phyloP scores from a whole-genome alignment of 2,797 vertebrate species.

The Ambastaia sidthimunki region DNA sequence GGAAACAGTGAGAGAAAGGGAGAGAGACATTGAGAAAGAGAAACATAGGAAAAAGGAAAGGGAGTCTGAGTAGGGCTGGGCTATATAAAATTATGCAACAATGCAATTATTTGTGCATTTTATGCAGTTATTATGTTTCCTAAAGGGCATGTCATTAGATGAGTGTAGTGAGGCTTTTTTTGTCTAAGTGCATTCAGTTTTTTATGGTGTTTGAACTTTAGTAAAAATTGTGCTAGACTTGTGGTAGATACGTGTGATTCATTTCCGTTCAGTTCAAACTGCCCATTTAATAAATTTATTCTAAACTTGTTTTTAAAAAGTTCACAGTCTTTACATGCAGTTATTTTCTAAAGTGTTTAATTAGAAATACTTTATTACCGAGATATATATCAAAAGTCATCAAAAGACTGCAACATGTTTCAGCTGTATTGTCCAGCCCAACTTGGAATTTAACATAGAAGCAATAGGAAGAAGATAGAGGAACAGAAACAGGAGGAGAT shows the following conservation, averaged over 20 bases:
- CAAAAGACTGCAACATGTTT: too few species aligned
- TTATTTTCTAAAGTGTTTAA: too few species aligned
- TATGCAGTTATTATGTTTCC: neutral
- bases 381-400: neutral
- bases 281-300: too few species aligned
- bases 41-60: neutral
- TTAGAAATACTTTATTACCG: too few species aligned
- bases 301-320: too few species aligned
- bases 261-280: too few species aligned
- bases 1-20: conserved; percentile 32
- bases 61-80: neutral
- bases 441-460: neutral
- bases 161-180: neutral
- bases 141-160: neutral
- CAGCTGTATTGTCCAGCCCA: neutral
- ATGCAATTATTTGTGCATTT: neutral
- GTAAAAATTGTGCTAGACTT: too few species aligned
- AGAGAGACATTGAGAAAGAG: neutral
- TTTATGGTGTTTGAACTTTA: too few species aligned
- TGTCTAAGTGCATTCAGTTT: too few species aligned
- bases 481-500: neutral
- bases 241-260: too few species aligned
- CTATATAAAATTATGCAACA: neutral
- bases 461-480: neutral
- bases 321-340: too few species aligned